Conservation (phyloP, 2,888 invertebrate species). For the Tipula confusa region DNA sequence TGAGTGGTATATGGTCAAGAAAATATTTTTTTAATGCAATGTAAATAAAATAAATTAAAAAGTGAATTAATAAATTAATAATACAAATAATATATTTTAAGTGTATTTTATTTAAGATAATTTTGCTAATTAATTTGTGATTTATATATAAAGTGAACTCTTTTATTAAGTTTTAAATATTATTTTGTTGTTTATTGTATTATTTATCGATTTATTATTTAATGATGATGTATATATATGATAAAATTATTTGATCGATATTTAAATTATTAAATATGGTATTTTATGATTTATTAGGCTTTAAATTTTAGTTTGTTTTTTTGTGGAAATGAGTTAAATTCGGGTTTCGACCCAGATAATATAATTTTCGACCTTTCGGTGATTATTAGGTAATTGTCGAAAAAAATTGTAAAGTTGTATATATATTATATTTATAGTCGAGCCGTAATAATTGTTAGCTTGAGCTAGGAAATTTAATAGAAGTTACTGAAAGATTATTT, state of each 20-base stretch:
- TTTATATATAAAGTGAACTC: neutral
- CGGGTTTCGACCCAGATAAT: neutral
- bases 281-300: neutral
- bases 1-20: neutral
- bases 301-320: neutral
- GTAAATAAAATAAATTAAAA: neutral
- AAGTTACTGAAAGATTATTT: too few species aligned
- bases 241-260: neutral
- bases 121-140: neutral
- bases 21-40: neutral
- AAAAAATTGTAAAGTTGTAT: neutral
- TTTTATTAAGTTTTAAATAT: neutral
- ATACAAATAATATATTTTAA: neutral
- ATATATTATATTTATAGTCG: neutral
- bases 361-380: neutral
- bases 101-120: neutral
- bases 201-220: neutral
- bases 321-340: neutral
- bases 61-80: neutral
- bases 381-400: neutral
- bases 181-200: neutral
- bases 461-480: neutral
- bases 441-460: neutral
- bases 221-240: neutral
- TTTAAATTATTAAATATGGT: neutral